Conservation (phyloP, 1,140 invertebrate species). For the Lanistes nyassanus region DNA sequence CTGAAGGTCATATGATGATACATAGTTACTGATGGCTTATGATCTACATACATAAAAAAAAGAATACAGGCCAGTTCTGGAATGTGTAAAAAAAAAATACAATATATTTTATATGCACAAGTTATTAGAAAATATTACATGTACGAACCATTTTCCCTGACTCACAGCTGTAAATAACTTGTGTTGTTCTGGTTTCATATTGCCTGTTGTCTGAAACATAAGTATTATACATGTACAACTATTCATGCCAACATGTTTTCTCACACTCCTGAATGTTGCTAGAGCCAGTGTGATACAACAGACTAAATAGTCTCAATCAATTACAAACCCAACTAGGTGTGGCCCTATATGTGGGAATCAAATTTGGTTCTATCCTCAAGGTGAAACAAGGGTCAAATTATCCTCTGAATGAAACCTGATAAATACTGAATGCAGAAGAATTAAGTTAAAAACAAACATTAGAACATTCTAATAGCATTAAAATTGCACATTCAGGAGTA, state of each 20-base stretch:
- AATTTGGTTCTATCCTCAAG: constrained; percentile 2
- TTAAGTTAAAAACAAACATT: too few relatives aligned
- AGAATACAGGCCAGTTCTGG: neutral
- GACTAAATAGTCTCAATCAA: neutral
- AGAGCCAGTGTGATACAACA: neutral
- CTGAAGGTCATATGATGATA: too few relatives aligned
- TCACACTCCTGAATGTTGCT: neutral
- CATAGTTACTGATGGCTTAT: too few relatives aligned
- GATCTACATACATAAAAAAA: neutral
- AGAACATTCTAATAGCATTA: too few relatives aligned
- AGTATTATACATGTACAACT: neutral
- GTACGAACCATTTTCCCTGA: constrained; percentile 51
- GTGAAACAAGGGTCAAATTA: too few relatives aligned
- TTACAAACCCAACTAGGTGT: too few relatives aligned
- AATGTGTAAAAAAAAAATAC: too few relatives aligned
- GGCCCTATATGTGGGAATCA: neutral
- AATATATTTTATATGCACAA: too few relatives aligned
- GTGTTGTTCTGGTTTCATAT: constrained; percentile 57
- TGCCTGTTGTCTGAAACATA: constrained; percentile 51
- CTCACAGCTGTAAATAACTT: constrained; percentile 57
- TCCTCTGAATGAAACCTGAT: too few relatives aligned
- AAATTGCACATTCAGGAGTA: too few relatives aligned
- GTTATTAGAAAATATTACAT: too few relatives aligned
- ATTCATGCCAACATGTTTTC: neutral
- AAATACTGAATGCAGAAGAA: too few relatives aligned